A percentile compares a stretch with the other conserved stretches of the same genome.
Conservation (phyloP, 2,113 vertebrate genomes). For the Romanogobio albipinnatus region DNA sequence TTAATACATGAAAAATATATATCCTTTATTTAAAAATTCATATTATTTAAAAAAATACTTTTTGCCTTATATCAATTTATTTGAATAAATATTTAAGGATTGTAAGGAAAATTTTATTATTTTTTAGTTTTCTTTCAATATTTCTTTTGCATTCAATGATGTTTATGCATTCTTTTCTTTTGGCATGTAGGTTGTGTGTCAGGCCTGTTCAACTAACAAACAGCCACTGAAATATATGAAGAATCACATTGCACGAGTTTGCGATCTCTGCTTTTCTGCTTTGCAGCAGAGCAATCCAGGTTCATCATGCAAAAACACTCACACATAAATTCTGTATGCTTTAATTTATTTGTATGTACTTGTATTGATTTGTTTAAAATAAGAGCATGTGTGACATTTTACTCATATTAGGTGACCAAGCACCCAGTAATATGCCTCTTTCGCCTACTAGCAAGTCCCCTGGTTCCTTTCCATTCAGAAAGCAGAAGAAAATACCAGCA, state of each 20-base stretch:
- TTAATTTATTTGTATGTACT: not conserved
- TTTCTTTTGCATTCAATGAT: not conserved
- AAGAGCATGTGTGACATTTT: not conserved
- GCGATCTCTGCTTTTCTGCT: slow-evolving; percentile 91
- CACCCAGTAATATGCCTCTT: slow-evolving; percentile 62
- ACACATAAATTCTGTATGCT: not conserved
- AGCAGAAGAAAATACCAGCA: slow-evolving; percentile 92
- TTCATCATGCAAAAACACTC: slow-evolving; percentile 8
- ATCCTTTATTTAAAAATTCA: too few relatives aligned
- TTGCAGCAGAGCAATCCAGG: slow-evolving; percentile 79
- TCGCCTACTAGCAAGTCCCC: slow-evolving; percentile 82
- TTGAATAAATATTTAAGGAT: too few relatives aligned
- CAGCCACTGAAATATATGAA: slow-evolving; percentile 95
- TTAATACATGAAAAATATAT: too few relatives aligned
- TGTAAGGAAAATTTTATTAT: too few relatives aligned
- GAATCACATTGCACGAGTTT: slow-evolving; percentile 93
- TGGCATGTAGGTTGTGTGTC: slow-evolving; percentile 88
- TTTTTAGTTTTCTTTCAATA: not conserved
- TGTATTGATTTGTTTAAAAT: not conserved
- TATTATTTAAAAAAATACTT: too few relatives aligned
- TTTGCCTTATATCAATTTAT: too few relatives aligned
- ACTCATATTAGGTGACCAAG: slow-evolving; percentile 74
- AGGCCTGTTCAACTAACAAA: slow-evolving; percentile 94
- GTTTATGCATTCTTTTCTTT: slow-evolving; percentile 6
- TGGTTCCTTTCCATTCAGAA: slow-evolving; percentile 76